phyloP scores from a whole-genome alignment of 2,888 invertebrate species.

The Crioceris asparagi region DNA sequence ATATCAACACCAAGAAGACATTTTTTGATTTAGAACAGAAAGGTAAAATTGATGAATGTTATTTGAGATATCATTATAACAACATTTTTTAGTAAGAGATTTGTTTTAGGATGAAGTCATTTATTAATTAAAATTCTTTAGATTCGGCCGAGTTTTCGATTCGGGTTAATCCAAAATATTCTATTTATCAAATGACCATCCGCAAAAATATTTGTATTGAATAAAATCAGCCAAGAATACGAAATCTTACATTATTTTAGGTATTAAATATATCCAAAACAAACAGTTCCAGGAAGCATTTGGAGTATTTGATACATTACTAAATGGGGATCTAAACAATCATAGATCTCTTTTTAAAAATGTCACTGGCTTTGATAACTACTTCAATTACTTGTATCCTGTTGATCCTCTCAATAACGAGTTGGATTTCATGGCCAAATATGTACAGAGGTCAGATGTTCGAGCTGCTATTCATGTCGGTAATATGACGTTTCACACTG shows the following conservation, averaged over 20 bases:
- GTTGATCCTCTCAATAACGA: slow-evolving; percentile 38
- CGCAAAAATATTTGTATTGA: neutral
- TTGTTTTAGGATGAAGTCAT: too few relatives aligned
- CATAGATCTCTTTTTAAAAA: slow-evolving; percentile 52
- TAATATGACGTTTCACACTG: slow-evolving; percentile 36
- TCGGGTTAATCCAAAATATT: too few relatives aligned
- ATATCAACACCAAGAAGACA: slow-evolving; percentile 47
- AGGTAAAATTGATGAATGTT: slow-evolving; percentile 26
- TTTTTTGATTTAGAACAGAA: slow-evolving; percentile 53
- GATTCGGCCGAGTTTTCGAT: too few relatives aligned
- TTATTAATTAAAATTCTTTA: too few relatives aligned
- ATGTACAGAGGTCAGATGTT: slow-evolving; percentile 46
- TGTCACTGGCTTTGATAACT: slow-evolving; percentile 62
- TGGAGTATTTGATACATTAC: slow-evolving; percentile 55
- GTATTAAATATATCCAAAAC: slow-evolving; percentile 46
- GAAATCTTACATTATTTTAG: slow-evolving; percentile 10
- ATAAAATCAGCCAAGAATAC: neutral
- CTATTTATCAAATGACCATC: too few relatives aligned
- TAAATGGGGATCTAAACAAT: slow-evolving; percentile 56
- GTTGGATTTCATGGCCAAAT: slow-evolving; percentile 20
- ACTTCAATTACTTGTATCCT: slow-evolving; percentile 60
- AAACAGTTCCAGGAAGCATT: slow-evolving; percentile 60
- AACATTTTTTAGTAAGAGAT: neutral
- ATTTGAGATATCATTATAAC: neutral
- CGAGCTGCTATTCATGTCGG: slow-evolving; percentile 77